phyloP scores from a whole-genome alignment of 2,888 invertebrate species.

The Sphaerophoria taeniata region DNA sequence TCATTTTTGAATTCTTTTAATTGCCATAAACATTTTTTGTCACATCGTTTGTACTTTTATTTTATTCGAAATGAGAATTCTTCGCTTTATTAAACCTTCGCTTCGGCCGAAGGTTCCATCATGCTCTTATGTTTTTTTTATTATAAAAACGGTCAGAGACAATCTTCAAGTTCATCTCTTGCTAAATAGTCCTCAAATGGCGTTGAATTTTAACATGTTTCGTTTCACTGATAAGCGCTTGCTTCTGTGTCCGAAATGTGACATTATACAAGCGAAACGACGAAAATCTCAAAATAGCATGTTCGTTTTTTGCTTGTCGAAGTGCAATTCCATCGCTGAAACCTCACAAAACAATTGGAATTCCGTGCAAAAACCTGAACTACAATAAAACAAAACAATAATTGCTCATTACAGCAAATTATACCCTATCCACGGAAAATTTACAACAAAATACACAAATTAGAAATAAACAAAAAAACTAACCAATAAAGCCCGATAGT shows the following conservation, averaged over 20 bases:
- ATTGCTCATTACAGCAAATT: conserved; percentile 14
- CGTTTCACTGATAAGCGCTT: conserved; percentile 23
- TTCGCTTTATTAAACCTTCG: too few relatives aligned
- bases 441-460: neutral
- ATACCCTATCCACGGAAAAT: neutral
- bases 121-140: too few relatives aligned
- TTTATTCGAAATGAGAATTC: too few relatives aligned
- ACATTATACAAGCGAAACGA: neutral
- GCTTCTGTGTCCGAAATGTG: neutral
- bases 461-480: conserved; percentile 76
- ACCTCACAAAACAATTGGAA: conserved; percentile 4
- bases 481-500: conserved; percentile 88
- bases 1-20: too few relatives aligned
- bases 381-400: neutral
- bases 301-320: neutral
- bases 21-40: too few relatives aligned
- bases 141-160: neutral
- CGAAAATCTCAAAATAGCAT: neutral
- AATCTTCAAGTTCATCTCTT: neutral
- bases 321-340: neutral
- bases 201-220: conserved; percentile 11
- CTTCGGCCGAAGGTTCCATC: too few relatives aligned
- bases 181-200: too few relatives aligned
- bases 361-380: conserved; percentile 6
- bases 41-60: too few relatives aligned